Percentiles rank a stretch among this genome's conserved stretches.
Evolutionary conservation across 2,113 vertebrate species (phyloP).

Genomic region (Pyxicephalus adspersus): DNA sequence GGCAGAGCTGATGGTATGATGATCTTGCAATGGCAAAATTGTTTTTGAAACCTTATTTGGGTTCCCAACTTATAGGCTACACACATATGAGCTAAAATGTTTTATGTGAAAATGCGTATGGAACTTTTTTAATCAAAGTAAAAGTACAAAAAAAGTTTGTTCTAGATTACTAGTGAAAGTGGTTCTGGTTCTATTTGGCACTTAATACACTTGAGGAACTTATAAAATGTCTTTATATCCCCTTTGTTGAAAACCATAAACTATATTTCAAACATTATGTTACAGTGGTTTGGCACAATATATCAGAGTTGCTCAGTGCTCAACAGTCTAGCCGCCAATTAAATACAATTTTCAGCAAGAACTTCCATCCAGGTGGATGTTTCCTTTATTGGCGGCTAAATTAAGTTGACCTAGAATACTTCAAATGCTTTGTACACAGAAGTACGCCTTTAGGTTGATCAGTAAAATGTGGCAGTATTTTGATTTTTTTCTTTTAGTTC

Average conservation of each 20-base stretch:
- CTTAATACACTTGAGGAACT: neutral
- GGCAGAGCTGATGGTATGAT: too few relatives aligned
- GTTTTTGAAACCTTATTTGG: too few relatives aligned
- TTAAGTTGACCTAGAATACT: too few relatives aligned
- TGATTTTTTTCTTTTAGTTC: slow-evolving; percentile 21
- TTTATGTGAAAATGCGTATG: too few relatives aligned
- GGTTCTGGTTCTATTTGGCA: neutral
- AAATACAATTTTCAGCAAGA: too few relatives aligned
- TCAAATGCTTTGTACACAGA: slow-evolving; percentile 6
- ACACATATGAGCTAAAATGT: too few relatives aligned
- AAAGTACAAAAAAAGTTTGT: too few relatives aligned
- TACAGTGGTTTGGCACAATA: slow-evolving; percentile 6
- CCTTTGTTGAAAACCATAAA: neutral
- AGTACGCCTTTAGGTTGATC: neutral
- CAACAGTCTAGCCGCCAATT: too few relatives aligned
- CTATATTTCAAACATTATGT: slow-evolving; percentile 3
- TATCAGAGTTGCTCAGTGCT: neutral
- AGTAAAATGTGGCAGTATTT: slow-evolving; percentile 28
- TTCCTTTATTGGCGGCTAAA: neutral
- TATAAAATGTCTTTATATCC: neutral
- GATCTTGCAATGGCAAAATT: too few relatives aligned
- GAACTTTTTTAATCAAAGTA: too few relatives aligned
- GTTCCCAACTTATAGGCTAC: too few relatives aligned
- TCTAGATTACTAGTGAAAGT: neutral
- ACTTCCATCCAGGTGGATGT: neutral